A percentile compares a stretch with the other conserved stretches of the same genome.
Conservation (phyloP, 2,888 invertebrate species). For the Eristalinus aeneus region DNA sequence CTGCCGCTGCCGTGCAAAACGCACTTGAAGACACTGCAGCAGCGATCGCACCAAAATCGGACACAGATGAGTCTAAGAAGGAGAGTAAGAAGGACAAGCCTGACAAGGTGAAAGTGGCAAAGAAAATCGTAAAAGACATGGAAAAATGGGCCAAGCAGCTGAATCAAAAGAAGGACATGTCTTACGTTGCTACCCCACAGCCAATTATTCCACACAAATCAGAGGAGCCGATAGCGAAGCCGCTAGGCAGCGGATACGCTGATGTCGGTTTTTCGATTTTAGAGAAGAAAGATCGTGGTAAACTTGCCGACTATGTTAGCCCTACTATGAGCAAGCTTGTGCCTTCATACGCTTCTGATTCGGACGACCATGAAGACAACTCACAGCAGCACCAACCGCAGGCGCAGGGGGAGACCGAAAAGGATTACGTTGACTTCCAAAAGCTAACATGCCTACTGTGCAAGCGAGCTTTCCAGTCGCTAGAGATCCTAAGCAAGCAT, state of each 20-base stretch:
- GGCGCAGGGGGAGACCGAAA: slow-evolving; percentile 82
- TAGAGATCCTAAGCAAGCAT: slow-evolving; percentile 94
- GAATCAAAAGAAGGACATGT: slow-evolving; percentile 95
- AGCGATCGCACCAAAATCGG: slow-evolving; percentile 54
- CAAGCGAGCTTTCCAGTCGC: slow-evolving; percentile 95
- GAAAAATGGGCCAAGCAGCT: slow-evolving; percentile 96
- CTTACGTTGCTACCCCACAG: slow-evolving; percentile 77
- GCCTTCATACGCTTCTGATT: slow-evolving; percentile 89
- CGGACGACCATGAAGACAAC: slow-evolving; percentile 77
- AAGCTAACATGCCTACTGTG: slow-evolving; percentile 97
- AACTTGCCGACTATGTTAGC: slow-evolving; percentile 78
- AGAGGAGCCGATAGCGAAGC: slow-evolving; percentile 72
- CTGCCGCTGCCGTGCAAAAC: slow-evolving; percentile 77
- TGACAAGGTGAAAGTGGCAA: slow-evolving; percentile 98
- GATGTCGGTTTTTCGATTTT: slow-evolving; percentile 96
- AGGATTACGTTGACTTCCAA: slow-evolving; percentile 91
- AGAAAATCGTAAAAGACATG: slow-evolving; percentile 96
- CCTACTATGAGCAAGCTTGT: slow-evolving; percentile 83
- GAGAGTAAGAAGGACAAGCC: slow-evolving; percentile 86
- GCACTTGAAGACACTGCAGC: slow-evolving; percentile 72
- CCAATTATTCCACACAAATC: slow-evolving; percentile 74
- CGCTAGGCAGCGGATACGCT: slow-evolving; percentile 85
- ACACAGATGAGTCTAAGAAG: slow-evolving; percentile 75
- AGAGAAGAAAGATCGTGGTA: slow-evolving; percentile 85
- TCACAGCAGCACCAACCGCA: slow-evolving; percentile 33